Evolutionary conservation across 2,888 invertebrate species (phyloP).

Genomic region (Andrena flavipes): DNA sequence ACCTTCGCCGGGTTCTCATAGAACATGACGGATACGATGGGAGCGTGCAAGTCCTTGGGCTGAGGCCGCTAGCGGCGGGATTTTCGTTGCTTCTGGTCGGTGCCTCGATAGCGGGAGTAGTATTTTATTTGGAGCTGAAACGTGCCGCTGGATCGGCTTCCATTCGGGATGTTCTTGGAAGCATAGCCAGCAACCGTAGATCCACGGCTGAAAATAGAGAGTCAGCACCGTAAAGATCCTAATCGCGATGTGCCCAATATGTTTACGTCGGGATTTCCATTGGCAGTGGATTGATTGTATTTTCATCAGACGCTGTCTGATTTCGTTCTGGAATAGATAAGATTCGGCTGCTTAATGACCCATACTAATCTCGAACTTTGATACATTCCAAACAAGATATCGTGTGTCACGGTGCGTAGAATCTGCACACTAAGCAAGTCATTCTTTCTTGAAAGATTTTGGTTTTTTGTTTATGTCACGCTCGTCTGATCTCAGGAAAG

Average conservation of each 20-base stretch:
- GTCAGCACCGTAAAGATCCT: background rate
- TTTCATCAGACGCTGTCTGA: no score
- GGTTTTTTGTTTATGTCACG: no score
- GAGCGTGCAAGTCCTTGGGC: constrained; percentile 63
- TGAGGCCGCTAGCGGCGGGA: constrained; percentile 79
- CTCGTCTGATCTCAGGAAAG: no score
- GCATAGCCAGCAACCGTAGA: constrained; percentile 30
- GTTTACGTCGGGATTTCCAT: no score
- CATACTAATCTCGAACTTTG: no score
- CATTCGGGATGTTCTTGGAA: constrained; percentile 23
- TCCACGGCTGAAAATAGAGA: background rate
- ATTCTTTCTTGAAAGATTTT: no score
- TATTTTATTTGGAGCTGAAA: constrained; percentile 76
- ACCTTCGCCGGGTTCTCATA: constrained; percentile 74
- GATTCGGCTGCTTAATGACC: no score
- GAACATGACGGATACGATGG: constrained; percentile 75
- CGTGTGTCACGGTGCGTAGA: no score
- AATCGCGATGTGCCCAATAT: background rate
- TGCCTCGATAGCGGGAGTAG: constrained; percentile 66
- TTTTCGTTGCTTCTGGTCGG: constrained; percentile 76
- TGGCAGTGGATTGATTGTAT: no score
- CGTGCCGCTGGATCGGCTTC: constrained; percentile 19
- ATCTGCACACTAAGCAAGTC: no score
- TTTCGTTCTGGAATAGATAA: no score
- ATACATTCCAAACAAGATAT: no score